A percentile compares a stretch with the other conserved stretches of the same genome.
phyloP scores from a whole-genome alignment of 2,888 invertebrate genomes.

The Synanthedon myopaeformis region DNA sequence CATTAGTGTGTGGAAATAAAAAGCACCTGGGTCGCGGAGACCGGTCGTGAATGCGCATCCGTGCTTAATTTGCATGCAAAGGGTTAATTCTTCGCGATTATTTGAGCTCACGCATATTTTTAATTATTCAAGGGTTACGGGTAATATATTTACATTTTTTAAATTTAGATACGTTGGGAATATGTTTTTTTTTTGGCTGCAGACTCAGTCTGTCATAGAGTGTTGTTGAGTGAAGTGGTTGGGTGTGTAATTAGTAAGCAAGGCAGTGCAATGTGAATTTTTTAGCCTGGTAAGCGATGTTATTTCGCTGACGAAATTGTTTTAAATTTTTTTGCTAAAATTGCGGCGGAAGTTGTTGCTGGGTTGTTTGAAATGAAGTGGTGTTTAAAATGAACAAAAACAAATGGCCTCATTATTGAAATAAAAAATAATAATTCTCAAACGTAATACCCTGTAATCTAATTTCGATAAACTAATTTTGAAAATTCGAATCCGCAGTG shows the following conservation, averaged over 20 bases:
- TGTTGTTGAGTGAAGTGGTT: constrained; percentile 37
- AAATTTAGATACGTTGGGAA: constrained; percentile 41
- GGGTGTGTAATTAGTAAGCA: constrained; percentile 2
- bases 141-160: constrained; percentile 51
- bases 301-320: not conserved
- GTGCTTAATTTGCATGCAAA: constrained; percentile 57
- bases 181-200: constrained; percentile 28
- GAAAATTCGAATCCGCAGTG: constrained; percentile 29
- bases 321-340: not conserved
- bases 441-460: not conserved
- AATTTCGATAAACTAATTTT: constrained; percentile 23
- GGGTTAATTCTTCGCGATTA: constrained; percentile 66
- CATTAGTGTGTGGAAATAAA: constrained; percentile 33
- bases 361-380: no score
- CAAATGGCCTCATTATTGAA: not conserved
- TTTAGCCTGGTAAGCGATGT: not conserved
- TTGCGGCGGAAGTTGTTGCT: not conserved
- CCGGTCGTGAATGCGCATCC: constrained; percentile 50
- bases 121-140: constrained; percentile 65
- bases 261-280: not conserved
- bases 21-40: constrained; percentile 48
- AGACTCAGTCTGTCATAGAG: constrained; percentile 45
- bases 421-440: not conserved
- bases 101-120: constrained; percentile 66
- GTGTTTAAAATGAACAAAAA: no score